A percentile compares a stretch with the other conserved stretches of the same genome.
Conservation (phyloP, 2,797 vertebrate genomes). For the Sphaeramia orbicularis region DNA sequence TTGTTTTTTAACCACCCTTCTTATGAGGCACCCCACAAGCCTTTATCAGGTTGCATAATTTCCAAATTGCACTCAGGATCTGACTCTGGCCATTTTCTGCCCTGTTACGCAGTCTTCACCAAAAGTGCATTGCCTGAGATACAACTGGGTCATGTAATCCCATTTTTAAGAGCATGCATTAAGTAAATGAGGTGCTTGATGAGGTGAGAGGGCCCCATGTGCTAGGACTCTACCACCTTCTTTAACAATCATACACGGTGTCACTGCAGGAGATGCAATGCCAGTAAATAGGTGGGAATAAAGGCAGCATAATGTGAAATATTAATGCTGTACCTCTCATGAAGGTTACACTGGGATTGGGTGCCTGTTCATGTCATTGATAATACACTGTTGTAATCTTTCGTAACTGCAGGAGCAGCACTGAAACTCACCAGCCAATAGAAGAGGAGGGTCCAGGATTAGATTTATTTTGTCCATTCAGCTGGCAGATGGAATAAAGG, state of each 20-base stretch:
- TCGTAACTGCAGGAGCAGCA: slow-evolving; percentile 9
- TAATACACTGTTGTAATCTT: neutral
- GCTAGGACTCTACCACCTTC: slow-evolving; percentile 26
- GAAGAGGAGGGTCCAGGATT: slow-evolving; percentile 28
- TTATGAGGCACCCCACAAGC: neutral
- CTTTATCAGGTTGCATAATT: slow-evolving; percentile 14
- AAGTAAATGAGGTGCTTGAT: slow-evolving; percentile 51
- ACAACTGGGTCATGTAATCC: slow-evolving; percentile 23
- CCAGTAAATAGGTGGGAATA: slow-evolving; percentile 6
- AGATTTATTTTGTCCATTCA: slow-evolving; percentile 50
- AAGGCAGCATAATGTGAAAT: slow-evolving; percentile 16
- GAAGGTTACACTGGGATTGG: slow-evolving; percentile 18
- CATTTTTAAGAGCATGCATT: slow-evolving; percentile 39
- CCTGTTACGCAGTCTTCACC: slow-evolving; percentile 5
- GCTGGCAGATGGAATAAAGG: slow-evolving; percentile 58
- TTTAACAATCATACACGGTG: slow-evolving; percentile 33
- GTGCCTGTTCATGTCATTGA: slow-evolving; percentile 21
- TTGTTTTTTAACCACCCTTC: slow-evolving; percentile 3
- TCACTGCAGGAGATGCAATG: slow-evolving; percentile 22
- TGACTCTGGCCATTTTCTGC: neutral
- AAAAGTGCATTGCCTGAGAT: slow-evolving; percentile 5
- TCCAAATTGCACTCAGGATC: slow-evolving; percentile 16
- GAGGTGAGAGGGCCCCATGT: slow-evolving; percentile 18
- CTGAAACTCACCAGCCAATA: slow-evolving; percentile 23
- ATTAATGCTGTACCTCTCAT: slow-evolving; percentile 1